A percentile compares a stretch with the other conserved stretches of the same genome.
phyloP scores from a whole-genome alignment of 2,113 vertebrate genomes.

The Zapus hudsonius region DNA sequence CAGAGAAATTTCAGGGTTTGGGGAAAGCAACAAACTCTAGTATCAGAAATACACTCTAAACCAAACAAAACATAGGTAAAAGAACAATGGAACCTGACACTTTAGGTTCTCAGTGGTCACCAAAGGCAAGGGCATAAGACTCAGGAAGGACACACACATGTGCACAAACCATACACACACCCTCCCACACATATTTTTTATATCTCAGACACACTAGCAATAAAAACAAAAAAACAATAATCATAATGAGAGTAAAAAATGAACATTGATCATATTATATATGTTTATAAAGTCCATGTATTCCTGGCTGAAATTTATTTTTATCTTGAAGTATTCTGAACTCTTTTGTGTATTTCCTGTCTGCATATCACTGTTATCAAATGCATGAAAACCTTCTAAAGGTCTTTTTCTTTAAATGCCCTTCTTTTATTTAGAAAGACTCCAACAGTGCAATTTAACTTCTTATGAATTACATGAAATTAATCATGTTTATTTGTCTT shows the following conservation, averaged over 20 bases:
- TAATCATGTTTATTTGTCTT: conserved; percentile 66
- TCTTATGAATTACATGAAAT: conserved; percentile 30
- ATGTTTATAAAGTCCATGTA: conserved; percentile 60
- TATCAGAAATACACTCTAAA: too few relatives aligned
- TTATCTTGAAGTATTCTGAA: conserved; percentile 33
- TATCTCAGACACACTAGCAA: too few relatives aligned
- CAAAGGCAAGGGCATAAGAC: too few relatives aligned
- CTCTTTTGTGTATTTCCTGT: conserved; percentile 36
- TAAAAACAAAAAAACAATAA: background rate
- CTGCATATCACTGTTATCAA: background rate
- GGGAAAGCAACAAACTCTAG: too few relatives aligned
- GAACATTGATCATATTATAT: conserved; percentile 43
- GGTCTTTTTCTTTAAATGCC: conserved; percentile 52
- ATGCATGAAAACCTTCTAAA: conserved; percentile 67
- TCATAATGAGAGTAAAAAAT: background rate
- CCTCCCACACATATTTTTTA: too few relatives aligned
- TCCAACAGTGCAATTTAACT: conserved; percentile 12
- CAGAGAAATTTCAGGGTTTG: too few relatives aligned
- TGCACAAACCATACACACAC: too few relatives aligned
- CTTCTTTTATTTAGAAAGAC: conserved; percentile 48
- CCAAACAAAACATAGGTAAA: too few relatives aligned
- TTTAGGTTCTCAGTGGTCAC: too few relatives aligned
- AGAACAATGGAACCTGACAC: too few relatives aligned
- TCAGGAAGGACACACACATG: too few relatives aligned
- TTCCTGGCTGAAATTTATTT: conserved; percentile 53